Conservation (phyloP, 2,888 invertebrate genomes). For the Zele albiditarsus region DNA sequence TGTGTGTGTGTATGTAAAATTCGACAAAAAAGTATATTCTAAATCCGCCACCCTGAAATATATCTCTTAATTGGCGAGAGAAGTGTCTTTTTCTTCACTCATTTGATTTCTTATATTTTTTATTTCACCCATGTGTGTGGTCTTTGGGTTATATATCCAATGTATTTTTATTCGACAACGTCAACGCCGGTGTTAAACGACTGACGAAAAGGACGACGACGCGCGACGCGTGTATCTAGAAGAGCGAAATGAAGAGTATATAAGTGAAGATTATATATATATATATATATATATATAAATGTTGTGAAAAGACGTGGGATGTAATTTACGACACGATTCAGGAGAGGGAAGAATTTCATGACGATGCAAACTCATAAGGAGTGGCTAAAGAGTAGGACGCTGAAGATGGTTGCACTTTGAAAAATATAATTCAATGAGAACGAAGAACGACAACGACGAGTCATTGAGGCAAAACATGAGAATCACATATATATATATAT, state of each 20-base stretch:
- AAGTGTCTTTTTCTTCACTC: slow-evolving; percentile 23
- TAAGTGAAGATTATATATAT: neutral
- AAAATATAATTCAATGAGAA: neutral
- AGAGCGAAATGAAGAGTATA: slow-evolving; percentile 9
- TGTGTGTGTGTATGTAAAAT: slow-evolving; percentile 5
- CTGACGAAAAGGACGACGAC: slow-evolving; percentile 62
- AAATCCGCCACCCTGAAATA: slow-evolving; percentile 39
- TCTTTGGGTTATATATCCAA: slow-evolving; percentile 57
- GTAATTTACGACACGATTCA: slow-evolving; percentile 61
- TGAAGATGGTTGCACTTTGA: slow-evolving; percentile 21
- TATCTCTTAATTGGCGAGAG: slow-evolving; percentile 62
- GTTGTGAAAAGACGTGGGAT: slow-evolving; percentile 49
- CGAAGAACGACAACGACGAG: neutral
- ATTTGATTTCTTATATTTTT: slow-evolving; percentile 20
- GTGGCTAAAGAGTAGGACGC: slow-evolving; percentile 24
- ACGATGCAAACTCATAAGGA: slow-evolving; percentile 35
- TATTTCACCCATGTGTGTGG: slow-evolving; percentile 61
- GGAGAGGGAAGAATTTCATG: slow-evolving; percentile 24
- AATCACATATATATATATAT: too few species aligned
- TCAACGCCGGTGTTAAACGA: slow-evolving; percentile 69
- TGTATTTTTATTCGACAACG: slow-evolving; percentile 68
- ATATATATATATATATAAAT: neutral
- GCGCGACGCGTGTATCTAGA: slow-evolving; percentile 8
- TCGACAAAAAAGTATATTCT: slow-evolving; percentile 23
- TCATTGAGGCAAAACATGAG: slow-evolving; percentile 21